Evolutionary conservation across 2,888 invertebrate genomes (phyloP).

Genomic region (Mylabris sibirica): DNA sequence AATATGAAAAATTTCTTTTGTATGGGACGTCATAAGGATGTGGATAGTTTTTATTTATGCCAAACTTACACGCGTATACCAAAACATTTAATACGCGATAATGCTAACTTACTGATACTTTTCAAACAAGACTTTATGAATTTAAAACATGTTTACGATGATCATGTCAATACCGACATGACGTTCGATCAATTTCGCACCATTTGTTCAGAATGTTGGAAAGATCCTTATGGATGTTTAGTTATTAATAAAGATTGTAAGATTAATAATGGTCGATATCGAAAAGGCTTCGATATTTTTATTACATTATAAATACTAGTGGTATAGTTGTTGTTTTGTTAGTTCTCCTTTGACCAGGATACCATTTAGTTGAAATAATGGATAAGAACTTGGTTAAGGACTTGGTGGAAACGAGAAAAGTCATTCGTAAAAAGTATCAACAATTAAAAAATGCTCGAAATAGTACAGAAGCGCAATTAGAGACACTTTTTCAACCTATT

Average conservation of each 20-base stretch:
- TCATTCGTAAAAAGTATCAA: conserved; percentile 31
- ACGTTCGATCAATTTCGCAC: conserved; percentile 44
- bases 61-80: conserved; percentile 54
- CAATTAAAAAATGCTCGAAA: conserved; percentile 20
- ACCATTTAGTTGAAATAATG: conserved; percentile 15
- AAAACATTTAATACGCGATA: conserved; percentile 55
- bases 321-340: background rate
- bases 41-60: conserved; percentile 53
- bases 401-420: conserved; percentile 19
- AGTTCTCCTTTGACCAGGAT: background rate
- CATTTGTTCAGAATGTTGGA: conserved; percentile 51
- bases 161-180: conserved; percentile 43
- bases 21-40: conserved; percentile 50
- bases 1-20: conserved; percentile 49
- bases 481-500: conserved; percentile 23
- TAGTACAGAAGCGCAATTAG: conserved; percentile 17
- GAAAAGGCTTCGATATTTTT: conserved; percentile 46
- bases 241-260: conserved; percentile 47
- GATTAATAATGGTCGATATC: conserved; percentile 47
- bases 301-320: conserved; percentile 24
- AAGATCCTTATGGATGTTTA: conserved; percentile 45
- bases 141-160: conserved; percentile 47
- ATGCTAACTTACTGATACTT: conserved; percentile 52
- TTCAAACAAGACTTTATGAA: conserved; percentile 55
- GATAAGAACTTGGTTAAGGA: conserved; percentile 20